Conservation (phyloP, 2,113 vertebrate genomes). For the Heterotilapia buettikoferi region DNA sequence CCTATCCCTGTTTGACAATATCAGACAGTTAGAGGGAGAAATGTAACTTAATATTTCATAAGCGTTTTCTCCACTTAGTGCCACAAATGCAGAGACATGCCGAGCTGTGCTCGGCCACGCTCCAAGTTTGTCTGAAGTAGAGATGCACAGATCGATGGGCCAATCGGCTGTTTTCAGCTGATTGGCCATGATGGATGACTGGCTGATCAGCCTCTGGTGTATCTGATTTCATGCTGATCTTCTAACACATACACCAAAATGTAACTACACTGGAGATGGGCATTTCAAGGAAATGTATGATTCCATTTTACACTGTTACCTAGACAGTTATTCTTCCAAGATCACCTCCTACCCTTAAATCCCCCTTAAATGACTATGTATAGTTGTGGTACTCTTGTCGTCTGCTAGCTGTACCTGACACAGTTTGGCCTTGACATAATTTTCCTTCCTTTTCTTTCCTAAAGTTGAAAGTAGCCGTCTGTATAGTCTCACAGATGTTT, state of each 20-base stretch:
- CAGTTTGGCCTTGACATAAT: neutral
- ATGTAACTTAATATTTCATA: constrained; percentile 1
- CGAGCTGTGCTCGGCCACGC: neutral
- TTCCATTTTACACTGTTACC: neutral
- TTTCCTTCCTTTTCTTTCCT: neutral
- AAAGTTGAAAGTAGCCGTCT: neutral
- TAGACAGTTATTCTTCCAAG: neutral
- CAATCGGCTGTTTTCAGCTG: neutral
- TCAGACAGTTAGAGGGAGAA: neutral
- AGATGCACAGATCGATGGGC: neutral
- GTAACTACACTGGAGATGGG: neutral
- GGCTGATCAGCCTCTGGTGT: neutral
- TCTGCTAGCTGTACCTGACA: neutral
- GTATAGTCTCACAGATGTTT: neutral
- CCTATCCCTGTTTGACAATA: neutral
- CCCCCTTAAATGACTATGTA: neutral
- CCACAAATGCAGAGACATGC: neutral
- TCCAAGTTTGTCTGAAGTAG: neutral
- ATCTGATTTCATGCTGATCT: neutral
- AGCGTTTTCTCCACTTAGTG: neutral
- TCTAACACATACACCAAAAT: neutral
- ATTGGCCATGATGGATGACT: neutral
- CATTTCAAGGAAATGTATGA: neutral
- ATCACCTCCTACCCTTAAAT: neutral
- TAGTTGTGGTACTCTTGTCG: neutral